Percentiles rank a stretch among this genome's conserved stretches.
Conservation (phyloP, 2,113 vertebrate genomes). For the Murina feae region DNA sequence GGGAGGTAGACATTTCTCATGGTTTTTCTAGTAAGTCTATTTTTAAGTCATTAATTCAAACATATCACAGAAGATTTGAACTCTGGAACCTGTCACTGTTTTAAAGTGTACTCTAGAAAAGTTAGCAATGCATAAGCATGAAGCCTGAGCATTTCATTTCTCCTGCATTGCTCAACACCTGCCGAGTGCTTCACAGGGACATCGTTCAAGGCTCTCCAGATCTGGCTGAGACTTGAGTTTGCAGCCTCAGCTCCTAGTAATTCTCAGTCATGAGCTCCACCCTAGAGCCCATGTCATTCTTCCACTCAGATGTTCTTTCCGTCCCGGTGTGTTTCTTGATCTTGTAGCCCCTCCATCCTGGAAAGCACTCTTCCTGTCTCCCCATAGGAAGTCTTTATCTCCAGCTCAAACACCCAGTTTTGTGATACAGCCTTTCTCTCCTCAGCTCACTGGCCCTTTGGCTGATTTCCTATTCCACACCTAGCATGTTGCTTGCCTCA, state of each 20-base stretch:
- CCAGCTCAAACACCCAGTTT: neutral
- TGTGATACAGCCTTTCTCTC: neutral
- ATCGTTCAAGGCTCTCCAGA: neutral
- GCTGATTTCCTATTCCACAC: neutral
- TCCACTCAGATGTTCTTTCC: neutral
- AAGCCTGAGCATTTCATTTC: neutral
- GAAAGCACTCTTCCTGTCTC: neutral
- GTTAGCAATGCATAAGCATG: neutral
- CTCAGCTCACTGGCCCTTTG: neutral
- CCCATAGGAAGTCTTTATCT: neutral
- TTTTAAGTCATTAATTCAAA: constrained; percentile 14
- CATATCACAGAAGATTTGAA: neutral
- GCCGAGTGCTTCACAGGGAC: neutral
- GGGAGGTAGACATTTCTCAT: neutral
- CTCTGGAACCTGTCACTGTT: neutral
- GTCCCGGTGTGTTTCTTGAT: neutral
- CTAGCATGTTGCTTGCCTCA: neutral
- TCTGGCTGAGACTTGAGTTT: neutral
- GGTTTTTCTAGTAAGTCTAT: constrained; percentile 16
- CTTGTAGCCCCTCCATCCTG: neutral
- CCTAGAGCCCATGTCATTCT: neutral
- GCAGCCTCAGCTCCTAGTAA: neutral
- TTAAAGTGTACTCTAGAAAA: neutral
- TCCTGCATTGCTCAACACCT: neutral
- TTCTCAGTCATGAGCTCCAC: neutral